These are phyloP conservation scores for Lanistes nyassanus DNA, from an alignment of 1,140 invertebrate species.

Conservation along the genomic window DNA sequence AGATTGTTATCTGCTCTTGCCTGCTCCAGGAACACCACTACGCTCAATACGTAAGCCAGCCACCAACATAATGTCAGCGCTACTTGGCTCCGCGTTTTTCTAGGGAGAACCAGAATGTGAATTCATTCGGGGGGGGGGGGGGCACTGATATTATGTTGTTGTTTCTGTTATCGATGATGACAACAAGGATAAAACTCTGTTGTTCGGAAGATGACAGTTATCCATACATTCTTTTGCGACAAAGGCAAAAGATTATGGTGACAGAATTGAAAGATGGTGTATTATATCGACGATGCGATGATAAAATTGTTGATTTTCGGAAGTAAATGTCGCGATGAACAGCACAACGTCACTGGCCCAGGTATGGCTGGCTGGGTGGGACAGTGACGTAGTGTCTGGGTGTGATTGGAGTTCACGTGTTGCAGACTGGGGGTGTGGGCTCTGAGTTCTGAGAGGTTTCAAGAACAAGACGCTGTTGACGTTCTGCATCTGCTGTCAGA, in stretches of 20 bases:
- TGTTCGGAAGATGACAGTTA: neutral
- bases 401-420: neutral
- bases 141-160: neutral
- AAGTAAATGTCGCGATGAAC: neutral
- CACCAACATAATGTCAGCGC: too few relatives aligned
- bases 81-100: too few relatives aligned
- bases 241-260: neutral
- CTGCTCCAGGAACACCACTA: slow-evolving; percentile 23
- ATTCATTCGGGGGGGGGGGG: neutral
- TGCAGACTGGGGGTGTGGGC: neutral
- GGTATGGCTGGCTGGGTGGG: neutral
- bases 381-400: neutral
- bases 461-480: slow-evolving; percentile 4
- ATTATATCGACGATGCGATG: too few relatives aligned
- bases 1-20: slow-evolving; percentile 32
- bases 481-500: neutral
- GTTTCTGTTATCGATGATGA: neutral
- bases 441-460: neutral
- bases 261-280: too few relatives aligned
- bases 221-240: neutral
- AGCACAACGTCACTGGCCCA: neutral
- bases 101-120: too few relatives aligned
- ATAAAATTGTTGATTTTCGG: neutral
- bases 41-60: neutral
- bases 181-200: neutral